These are phyloP conservation scores for Acridotheres tristis DNA, from an alignment of 2,797 vertebrate genomes.

Conservation along the genomic window DNA sequence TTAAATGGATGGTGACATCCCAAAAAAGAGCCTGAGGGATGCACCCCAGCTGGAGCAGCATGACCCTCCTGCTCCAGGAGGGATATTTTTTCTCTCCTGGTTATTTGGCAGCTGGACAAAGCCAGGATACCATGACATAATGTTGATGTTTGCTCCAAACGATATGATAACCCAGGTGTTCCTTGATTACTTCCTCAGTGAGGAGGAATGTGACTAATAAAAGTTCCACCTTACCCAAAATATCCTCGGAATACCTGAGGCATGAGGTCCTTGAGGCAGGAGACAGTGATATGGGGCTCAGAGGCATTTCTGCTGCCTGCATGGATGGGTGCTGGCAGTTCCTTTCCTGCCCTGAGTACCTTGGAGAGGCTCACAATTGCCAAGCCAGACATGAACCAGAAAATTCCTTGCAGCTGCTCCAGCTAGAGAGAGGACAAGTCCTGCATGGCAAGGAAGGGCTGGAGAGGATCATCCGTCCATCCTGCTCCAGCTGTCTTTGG, in stretches of 20 bases:
- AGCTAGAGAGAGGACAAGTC: background rate
- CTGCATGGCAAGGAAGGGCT: background rate
- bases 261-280: background rate
- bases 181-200: background rate
- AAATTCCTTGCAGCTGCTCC: background rate
- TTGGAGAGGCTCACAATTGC: background rate
- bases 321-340: background rate
- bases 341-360: background rate
- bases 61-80: background rate
- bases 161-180: background rate
- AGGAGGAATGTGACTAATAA: background rate
- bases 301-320: background rate
- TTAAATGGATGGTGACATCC: background rate
- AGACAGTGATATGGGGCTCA: background rate
- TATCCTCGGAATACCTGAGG: background rate
- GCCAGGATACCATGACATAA: background rate
- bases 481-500: background rate
- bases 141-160: background rate
- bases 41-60: background rate
- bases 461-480: background rate
- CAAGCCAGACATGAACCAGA: background rate
- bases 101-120: background rate
- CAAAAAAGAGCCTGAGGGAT: background rate
- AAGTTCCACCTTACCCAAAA: background rate
- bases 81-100: background rate